A percentile compares a stretch with the other conserved stretches of the same genome.
phyloP scores from a whole-genome alignment of 2,797 vertebrate species.

The Anguilla obscura region DNA sequence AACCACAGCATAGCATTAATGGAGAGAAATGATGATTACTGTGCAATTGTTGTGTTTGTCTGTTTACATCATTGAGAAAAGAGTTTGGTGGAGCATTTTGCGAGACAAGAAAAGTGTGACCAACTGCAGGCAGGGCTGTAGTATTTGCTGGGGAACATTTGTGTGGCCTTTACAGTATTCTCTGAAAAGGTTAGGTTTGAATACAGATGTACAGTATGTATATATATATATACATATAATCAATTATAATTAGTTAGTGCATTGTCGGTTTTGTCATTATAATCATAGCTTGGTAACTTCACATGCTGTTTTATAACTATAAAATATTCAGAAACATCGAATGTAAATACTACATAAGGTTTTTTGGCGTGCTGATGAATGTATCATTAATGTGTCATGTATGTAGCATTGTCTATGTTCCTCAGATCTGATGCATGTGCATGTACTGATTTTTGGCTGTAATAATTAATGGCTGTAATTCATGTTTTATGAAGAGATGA shows the following conservation, averaged over 20 bases:
- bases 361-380: neutral
- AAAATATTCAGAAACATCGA: neutral
- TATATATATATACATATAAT: no score
- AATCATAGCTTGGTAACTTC: neutral
- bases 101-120: neutral
- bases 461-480: neutral
- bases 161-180: neutral
- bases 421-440: neutral
- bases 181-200: neutral
- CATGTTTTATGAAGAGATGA: neutral
- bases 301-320: neutral
- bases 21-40: neutral
- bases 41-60: no score
- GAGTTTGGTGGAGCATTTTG: neutral
- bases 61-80: neutral
- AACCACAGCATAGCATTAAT: neutral
- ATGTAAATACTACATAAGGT: neutral
- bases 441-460: neutral
- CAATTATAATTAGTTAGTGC: no score
- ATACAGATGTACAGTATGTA: neutral
- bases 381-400: neutral
- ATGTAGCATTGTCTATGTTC: neutral
- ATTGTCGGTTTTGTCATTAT: no score
- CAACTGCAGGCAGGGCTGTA: neutral
- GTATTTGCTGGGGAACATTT: neutral